Conservation (phyloP, 2,888 invertebrate species). For the Leptinotarsa peninsularis region DNA sequence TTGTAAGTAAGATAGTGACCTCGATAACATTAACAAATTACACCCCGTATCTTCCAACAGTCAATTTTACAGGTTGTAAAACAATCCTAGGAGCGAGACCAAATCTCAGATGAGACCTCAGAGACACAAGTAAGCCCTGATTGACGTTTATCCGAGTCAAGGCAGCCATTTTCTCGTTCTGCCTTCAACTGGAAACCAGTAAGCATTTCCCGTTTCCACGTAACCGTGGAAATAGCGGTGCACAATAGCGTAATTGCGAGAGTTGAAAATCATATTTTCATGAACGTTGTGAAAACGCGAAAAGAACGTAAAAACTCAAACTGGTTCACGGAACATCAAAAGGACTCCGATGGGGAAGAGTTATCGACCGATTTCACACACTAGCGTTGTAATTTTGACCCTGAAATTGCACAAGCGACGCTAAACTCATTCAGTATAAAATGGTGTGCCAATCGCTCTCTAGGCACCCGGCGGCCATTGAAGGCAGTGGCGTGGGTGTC, state of each 20-base stretch:
- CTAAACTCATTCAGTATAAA: conserved; percentile 37
- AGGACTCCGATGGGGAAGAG: conserved; percentile 10
- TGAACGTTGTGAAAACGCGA: conserved; percentile 2
- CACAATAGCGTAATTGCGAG: conserved; percentile 13
- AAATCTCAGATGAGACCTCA: not conserved
- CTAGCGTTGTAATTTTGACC: conserved; percentile 53
- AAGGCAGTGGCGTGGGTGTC: conserved; percentile 3
- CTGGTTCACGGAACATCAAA: conserved; percentile 15
- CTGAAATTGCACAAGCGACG: conserved; percentile 45
- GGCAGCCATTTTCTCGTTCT: conserved; percentile 4
- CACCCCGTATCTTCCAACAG: not conserved
- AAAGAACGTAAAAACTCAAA: conserved; percentile 7
- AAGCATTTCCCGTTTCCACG: conserved; percentile 8
- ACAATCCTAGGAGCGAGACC: not conserved
- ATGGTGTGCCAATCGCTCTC: conserved; percentile 18
- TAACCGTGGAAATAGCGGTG: not conserved
- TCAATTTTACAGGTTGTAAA: not conserved
- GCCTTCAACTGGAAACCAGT: conserved; percentile 3
- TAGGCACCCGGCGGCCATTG: conserved; percentile 16
- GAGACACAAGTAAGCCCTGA: not conserved
- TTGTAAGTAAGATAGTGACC: no score
- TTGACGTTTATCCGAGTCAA: conserved; percentile 4
- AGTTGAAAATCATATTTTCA: conserved; percentile 14
- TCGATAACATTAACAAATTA: not conserved
- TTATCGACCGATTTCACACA: conserved; percentile 53